Percentiles rank a stretch among this genome's conserved stretches.
Evolutionary conservation across 2,888 invertebrate genomes (phyloP).

Genomic region (Chrysina gloriosa): DNA sequence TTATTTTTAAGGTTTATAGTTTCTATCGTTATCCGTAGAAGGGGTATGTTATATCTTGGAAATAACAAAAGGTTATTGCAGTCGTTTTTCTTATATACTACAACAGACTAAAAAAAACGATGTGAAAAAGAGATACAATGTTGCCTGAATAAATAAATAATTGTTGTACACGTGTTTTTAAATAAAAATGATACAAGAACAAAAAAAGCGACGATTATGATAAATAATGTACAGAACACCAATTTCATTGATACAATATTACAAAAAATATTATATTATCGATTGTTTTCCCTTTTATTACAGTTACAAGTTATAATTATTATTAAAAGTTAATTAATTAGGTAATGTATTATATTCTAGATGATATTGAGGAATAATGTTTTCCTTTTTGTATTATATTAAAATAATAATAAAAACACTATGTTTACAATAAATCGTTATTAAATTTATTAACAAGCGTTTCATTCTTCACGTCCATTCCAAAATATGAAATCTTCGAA

Average conservation of each 20-base stretch:
- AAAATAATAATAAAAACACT: slow-evolving; percentile 50
- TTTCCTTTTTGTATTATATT: slow-evolving; percentile 55
- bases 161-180: slow-evolving; percentile 63
- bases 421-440: slow-evolving; percentile 61
- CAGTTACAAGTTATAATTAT: slow-evolving; percentile 20
- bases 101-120: slow-evolving; percentile 20
- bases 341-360: slow-evolving; percentile 37
- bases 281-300: slow-evolving; percentile 23
- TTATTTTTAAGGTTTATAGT: slow-evolving; percentile 42
- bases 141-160: slow-evolving; percentile 58
- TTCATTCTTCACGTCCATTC: too few species aligned
- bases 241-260: slow-evolving; percentile 58
- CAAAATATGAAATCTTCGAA: too few species aligned
- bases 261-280: slow-evolving; percentile 8
- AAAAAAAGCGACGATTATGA: slow-evolving; percentile 44
- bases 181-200: slow-evolving; percentile 43
- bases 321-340: slow-evolving; percentile 15
- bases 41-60: slow-evolving; percentile 15
- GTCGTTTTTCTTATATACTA: slow-evolving; percentile 18
- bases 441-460: too few species aligned
- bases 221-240: slow-evolving; percentile 66
- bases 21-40: slow-evolving; percentile 28
- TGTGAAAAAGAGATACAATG: slow-evolving; percentile 48
- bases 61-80: too few species aligned
- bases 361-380: slow-evolving; percentile 44